Evolutionary conservation across 2,113 vertebrate species (phyloP), one percentile per base, ranked within the genome.

Genomic region (Sapayoa aenigma): DNA sequence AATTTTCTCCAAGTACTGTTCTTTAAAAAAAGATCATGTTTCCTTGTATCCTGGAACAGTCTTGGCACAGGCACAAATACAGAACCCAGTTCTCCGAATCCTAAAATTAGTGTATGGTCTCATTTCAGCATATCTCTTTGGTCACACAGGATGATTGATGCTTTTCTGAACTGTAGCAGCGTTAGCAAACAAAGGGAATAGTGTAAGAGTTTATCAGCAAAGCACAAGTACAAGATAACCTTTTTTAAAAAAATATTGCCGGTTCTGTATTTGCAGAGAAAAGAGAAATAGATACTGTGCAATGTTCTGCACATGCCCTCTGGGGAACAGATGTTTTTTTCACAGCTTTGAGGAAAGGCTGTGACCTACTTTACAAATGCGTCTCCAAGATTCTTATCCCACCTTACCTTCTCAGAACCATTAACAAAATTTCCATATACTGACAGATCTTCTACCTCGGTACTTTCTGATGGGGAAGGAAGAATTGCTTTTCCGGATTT

Each of bases 21-120:
- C 76, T 84, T 95, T 86, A 80, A 96, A 93, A 95, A 93, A 93
- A 85, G 82, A 89, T 83, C 55, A 22, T 94, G 63, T 92, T 94
- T 93, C 92, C 44, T 52, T 90, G 68, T 90, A 68, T 87, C 68
- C 90, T 93, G 84, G 73, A 97, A 68, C 74, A 81, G 84, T 41
- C 94, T 89, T 95, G 96, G 92, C 91, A 58, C 28, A 30, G 74
- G 75, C 44, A 73, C 81, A 93, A 71, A 86, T 44, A 50, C 84
- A 96, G 86, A 95, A 76, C 79, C 50, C 85, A 84, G 62, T 96
- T 97, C 96, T 87, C 79, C 83, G 97, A 96, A 96, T 96, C 92
- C 97, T 96, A 96, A 96, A 97, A 96, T 96, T 96, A 97, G 96
- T 11, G 0, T 88, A 53, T 92, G 91, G 76, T 93, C 90, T 96